Evolutionary conservation across 2,113 vertebrate genomes (phyloP), one percentile per base, ranked within the genome.

Genomic region (Equus przewalskii): DNA sequence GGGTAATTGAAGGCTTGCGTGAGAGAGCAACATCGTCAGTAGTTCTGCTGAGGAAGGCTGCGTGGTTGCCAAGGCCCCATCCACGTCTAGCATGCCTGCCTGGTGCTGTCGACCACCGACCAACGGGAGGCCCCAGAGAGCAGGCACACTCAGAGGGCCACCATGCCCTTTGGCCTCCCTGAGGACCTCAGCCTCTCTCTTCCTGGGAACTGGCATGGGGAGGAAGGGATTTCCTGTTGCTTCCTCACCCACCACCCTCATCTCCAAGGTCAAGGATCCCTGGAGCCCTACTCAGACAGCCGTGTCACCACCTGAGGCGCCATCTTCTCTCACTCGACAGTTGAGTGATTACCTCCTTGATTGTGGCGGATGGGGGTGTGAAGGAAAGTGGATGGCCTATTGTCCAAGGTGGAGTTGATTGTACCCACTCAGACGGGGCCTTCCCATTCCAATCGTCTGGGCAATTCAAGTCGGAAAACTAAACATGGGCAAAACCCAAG

Each of bases 161-260:
- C 7, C 1, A 0, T 5, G 41, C 7, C 67, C n/a, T 72, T 44
- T 76, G 26, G 28, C 30, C 8, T 69, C 54, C 30, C 22, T 7
- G 54, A 75, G 54, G 18, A 2, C 18, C n/a, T 22, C 44, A 28
- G 5, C 30, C 19, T 83, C 10, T 58, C 10, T 73, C 36, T 91
- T 60, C 18, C n/a, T 4, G 21, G 67, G 12, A 83, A 46, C 49
- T 60, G 21, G 33, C 6, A 6, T 49, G 3, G 30, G 46, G 11
- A 75, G 26, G 30, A 51, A 51, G 36, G 9, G 1, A 51, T 56
- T 16, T 58, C n/a, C 18, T 33, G 69, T 1, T 9, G 16, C 14
- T 3, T 9, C 28, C 5, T 24, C 0, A 1, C 7, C 18, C 8
- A 44, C 3, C n/a, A 15, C 6, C 30, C 6, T 16, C 10, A 33